Percentiles rank a stretch among this genome's conserved stretches.
phyloP scores from a whole-genome alignment of 2,797 vertebrate genomes.

The Tachyglossus aculeatus region DNA sequence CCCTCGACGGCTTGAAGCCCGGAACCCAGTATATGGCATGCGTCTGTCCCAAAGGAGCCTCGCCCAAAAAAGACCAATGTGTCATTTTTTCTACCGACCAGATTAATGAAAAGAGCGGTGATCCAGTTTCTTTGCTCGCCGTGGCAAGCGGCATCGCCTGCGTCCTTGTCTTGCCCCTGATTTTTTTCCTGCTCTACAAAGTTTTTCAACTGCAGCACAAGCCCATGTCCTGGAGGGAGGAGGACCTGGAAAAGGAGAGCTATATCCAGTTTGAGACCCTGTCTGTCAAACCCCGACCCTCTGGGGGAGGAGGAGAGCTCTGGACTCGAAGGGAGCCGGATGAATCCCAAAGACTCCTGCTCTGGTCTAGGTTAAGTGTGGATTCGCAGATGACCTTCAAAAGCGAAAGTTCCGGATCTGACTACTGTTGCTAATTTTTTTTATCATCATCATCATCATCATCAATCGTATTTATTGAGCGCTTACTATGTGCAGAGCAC shows the following conservation, averaged over 20 bases:
- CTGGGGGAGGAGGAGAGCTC: conserved; percentile 78
- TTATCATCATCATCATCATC: too few species aligned
- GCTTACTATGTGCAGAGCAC: too few species aligned
- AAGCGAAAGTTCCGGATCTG: conserved; percentile 84
- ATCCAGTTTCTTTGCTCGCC: conserved; percentile 73
- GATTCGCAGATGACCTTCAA: conserved; percentile 91
- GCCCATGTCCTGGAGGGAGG: conserved; percentile 66
- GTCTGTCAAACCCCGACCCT: conserved; percentile 84
- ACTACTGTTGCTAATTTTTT: conserved; percentile 84
- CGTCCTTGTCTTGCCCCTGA: conserved; percentile 80
- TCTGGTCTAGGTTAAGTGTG: conserved; percentile 89
- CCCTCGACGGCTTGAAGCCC: conserved; percentile 84
- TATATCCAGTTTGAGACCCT: conserved; percentile 95
- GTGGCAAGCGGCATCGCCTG: conserved; percentile 81
- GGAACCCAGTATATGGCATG: conserved; percentile 89
- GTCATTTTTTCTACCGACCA: conserved; percentile 86
- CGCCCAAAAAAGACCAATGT: conserved; percentile 85
- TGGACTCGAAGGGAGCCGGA: conserved; percentile 86
- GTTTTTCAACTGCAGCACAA: conserved; percentile 83
- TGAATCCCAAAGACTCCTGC: conserved; percentile 89
- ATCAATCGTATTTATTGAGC: too few species aligned
- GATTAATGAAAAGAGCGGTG: conserved; percentile 61
- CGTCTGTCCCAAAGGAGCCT: conserved; percentile 81
- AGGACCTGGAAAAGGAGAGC: conserved; percentile 89
- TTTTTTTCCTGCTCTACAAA: conserved; percentile 90